Base-by-base conservation (phyloP, 2,113 vertebrate species). In the Paracyprichromis sp. region DNA sequence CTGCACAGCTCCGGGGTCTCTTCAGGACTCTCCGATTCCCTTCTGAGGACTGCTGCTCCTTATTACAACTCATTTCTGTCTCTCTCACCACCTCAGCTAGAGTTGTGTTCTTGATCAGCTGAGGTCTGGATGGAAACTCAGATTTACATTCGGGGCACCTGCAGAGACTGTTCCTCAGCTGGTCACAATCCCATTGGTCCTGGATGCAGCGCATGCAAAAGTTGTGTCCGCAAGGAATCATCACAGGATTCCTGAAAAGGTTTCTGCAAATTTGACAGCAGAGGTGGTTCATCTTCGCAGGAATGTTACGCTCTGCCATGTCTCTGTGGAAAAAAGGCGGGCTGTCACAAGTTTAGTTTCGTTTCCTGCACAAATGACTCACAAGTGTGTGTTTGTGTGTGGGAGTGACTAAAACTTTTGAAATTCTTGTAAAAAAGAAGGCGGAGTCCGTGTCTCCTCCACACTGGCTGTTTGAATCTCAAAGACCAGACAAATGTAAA, bases 161-260 rank as follows among this genome's bases (percentile, higher is more conserved):
- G 80, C 12, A 80, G 21, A 12, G 21, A 8, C 7, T 8, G 7
- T 9, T 9, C 34, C 1, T 5, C 11, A 52, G 17, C 56, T 56
- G 2, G 5, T 79, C 36, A 0, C 1, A 3, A 3, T 45, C 31
- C 73, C 83, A 90, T 34, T 2, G 2, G 7, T 8, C 13, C 34
- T 47, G 17, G 69, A 92, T 80, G 66, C 90, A 92, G 6, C 1
- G 6, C 57, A 24, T 21, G 87, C 90, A 89, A 82, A 89, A 90
- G 40, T 52, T 83, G 93, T 97, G 96, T 14, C 97, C 96, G 34
- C 96, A 97, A 26, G 96, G 95, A 43, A 96, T 86, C 12, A 96
- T 97, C 31, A 94, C 95, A 50, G 96, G 96, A 71, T 96, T 93
- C 85, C 92, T 90, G 57, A 97, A 94, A 1, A 93, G 26, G 29